Evolutionary conservation across 2,888 invertebrate genomes (phyloP).

Genomic region (Drosophila formosana): DNA sequence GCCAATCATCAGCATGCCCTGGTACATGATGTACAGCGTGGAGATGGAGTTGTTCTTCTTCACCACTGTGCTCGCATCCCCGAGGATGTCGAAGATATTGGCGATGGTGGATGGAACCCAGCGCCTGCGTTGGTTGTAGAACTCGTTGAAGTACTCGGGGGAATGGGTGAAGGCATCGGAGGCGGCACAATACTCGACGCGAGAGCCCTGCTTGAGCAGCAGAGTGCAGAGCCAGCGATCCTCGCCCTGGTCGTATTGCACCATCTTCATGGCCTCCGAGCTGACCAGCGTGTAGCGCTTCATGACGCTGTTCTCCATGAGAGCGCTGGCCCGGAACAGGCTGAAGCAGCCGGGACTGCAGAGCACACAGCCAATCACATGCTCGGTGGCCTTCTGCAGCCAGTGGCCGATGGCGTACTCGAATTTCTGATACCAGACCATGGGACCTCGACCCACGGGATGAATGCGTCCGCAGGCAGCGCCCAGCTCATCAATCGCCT

Average conservation of each 20-base stretch:
- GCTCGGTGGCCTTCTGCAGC: constrained; percentile 96
- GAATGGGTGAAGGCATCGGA: constrained; percentile 98
- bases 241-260: constrained; percentile 98
- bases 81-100: constrained; percentile 95
- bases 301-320: constrained; percentile 97
- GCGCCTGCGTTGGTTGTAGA: constrained; percentile 96
- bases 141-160: constrained; percentile 96
- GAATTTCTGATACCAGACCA: constrained; percentile 95
- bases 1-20: constrained; percentile 89
- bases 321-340: constrained; percentile 93
- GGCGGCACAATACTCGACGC: constrained; percentile 97
- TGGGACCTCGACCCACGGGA: constrained; percentile 92
- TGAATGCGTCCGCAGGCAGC: constrained; percentile 96
- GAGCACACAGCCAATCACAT: constrained; percentile 94
- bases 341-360: constrained; percentile 97
- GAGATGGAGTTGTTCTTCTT: constrained; percentile 96
- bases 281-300: constrained; percentile 93
- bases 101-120: constrained; percentile 99
- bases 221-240: constrained; percentile 98
- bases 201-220: constrained; percentile 94
- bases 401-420: constrained; percentile 97
- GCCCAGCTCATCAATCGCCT: constrained; percentile 91
- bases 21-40: constrained; percentile 91
- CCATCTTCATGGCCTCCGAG: constrained; percentile 92
- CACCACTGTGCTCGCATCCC: constrained; percentile 91